A percentile compares a stretch with the other conserved stretches of the same genome.
phyloP scores from a whole-genome alignment of 1,140 invertebrate genomes.

The Sycophaga agraensis region DNA sequence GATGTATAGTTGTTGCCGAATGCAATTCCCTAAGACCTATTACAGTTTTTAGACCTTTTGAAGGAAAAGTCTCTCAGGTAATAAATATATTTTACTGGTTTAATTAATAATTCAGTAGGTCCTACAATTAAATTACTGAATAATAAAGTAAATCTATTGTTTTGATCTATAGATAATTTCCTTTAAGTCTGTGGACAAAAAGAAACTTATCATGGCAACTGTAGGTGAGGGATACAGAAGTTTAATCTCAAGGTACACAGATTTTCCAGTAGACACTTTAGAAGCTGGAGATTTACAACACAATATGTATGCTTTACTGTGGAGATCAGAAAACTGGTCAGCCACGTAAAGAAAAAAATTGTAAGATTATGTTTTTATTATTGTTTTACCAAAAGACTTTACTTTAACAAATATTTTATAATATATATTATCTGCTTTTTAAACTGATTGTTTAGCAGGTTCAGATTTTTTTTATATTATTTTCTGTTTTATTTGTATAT shows the following conservation, averaged over 20 bases:
- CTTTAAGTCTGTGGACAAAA: slow-evolving; percentile 51
- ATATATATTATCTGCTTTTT: background rate
- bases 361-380: background rate
- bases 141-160: background rate
- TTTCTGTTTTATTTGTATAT: no score
- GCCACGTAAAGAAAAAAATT: slow-evolving; percentile 54
- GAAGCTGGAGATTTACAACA: slow-evolving; percentile 58
- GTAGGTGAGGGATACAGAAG: slow-evolving; percentile 83
- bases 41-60: slow-evolving; percentile 87
- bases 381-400: background rate
- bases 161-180: slow-evolving; percentile 44
- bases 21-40: slow-evolving; percentile 77
- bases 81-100: slow-evolving; percentile 20
- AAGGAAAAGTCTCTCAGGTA: slow-evolving; percentile 69
- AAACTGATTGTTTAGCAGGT: background rate
- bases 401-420: background rate
- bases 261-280: slow-evolving; percentile 55
- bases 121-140: no score
- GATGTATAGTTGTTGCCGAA: slow-evolving; percentile 86
- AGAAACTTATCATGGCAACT: slow-evolving; percentile 68
- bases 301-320: slow-evolving; percentile 70
- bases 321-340: slow-evolving; percentile 74
- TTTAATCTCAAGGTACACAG: slow-evolving; percentile 71
- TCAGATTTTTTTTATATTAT: no score
- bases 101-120: no score